Evolutionary conservation across 2,113 vertebrate genomes (phyloP).

Genomic region (Urocitellus parryii): DNA sequence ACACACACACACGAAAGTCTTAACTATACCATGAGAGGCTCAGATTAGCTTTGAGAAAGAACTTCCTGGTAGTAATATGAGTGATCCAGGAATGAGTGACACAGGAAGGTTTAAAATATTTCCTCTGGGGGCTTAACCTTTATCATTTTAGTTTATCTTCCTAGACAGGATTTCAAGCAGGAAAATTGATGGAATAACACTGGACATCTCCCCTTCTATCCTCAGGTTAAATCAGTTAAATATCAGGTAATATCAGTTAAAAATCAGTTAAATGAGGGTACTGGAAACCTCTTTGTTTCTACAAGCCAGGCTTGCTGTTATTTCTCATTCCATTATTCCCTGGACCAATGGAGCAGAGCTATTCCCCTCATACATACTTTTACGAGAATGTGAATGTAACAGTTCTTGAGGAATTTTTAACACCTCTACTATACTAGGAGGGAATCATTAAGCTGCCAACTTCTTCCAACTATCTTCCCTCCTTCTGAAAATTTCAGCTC

Average conservation of each 20-base stretch:
- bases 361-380: background rate
- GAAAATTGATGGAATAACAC: slow-evolving; percentile 10
- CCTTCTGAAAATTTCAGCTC: slow-evolving; percentile 57
- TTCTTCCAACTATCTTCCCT: background rate
- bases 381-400: slow-evolving; percentile 27
- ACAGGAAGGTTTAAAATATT: background rate
- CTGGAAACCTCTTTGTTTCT: slow-evolving; percentile 20
- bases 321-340: slow-evolving; percentile 46
- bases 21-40: slow-evolving; percentile 36
- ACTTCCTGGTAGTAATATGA: background rate
- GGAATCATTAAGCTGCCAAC: slow-evolving; percentile 11
- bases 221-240: background rate
- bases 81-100: slow-evolving; percentile 21
- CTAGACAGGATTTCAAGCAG: background rate
- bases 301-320: slow-evolving; percentile 19
- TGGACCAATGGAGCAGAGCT: background rate
- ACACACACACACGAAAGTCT: background rate
- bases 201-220: background rate
- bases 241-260: background rate
- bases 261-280: background rate
- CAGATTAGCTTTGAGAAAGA: slow-evolving; percentile 51
- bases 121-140: background rate
- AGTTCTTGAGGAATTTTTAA: slow-evolving; percentile 63
- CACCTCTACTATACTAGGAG: slow-evolving; percentile 20
- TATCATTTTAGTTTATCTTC: slow-evolving; percentile 40